phyloP scores from a whole-genome alignment of 2,797 vertebrate genomes.

The Silurus lanzhouensis region DNA sequence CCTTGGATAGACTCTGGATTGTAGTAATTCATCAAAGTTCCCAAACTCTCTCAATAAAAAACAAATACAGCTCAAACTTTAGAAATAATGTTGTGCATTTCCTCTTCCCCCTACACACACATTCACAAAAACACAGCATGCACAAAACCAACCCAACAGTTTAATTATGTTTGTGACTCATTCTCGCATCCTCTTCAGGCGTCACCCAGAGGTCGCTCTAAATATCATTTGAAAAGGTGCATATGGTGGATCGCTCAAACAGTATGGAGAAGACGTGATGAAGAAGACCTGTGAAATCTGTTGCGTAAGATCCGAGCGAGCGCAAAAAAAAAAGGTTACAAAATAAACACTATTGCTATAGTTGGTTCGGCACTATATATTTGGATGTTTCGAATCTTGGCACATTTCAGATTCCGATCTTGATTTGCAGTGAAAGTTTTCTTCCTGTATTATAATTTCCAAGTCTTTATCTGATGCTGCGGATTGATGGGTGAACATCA shows the following conservation, averaged over 20 bases:
- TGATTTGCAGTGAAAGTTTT: too few relatives aligned
- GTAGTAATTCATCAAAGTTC: too few relatives aligned
- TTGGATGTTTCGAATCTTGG: neutral
- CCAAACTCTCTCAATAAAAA: too few relatives aligned
- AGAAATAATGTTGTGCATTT: neutral
- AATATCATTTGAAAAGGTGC: slow-evolving; percentile 20
- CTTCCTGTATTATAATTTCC: neutral
- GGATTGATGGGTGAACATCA: neutral
- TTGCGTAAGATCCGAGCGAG: neutral
- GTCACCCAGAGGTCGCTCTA: slow-evolving; percentile 6
- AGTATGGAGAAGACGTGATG: neutral
- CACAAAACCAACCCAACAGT: neutral
- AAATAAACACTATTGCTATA: neutral
- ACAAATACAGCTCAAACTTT: neutral
- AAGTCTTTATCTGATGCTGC: neutral
- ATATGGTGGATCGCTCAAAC: slow-evolving; percentile 19
- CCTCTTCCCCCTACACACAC: neutral
- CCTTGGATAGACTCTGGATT: too few relatives aligned
- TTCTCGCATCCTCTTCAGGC: slow-evolving; percentile 9
- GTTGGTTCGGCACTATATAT: too few relatives aligned
- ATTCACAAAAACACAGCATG: neutral
- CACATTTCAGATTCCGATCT: neutral
- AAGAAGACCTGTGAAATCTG: neutral
- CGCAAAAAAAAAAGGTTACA: neutral
- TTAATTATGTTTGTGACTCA: slow-evolving; percentile 23